Evolutionary conservation across 2,888 invertebrate species (phyloP), one percentile per base, ranked within the genome.

Genomic region (Microplitis deprimator): DNA sequence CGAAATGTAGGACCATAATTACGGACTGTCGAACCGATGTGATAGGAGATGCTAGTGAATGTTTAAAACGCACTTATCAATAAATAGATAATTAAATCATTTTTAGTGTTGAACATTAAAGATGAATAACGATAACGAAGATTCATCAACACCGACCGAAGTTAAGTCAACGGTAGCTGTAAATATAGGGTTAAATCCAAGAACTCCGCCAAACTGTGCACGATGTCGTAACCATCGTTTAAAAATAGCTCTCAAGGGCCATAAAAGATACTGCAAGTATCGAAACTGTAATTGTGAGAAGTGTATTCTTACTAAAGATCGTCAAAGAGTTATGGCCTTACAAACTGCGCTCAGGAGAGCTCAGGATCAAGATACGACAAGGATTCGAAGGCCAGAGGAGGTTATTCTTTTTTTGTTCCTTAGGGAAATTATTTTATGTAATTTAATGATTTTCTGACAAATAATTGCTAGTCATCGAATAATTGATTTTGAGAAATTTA

Each of bases 141-240:
- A 75, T 38, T 71, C 73, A 67, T 77, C 79, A 73, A 69, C 74
- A 60, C 76, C 77, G 5, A 75, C 76, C 60, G 80, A 81, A 8
- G 76, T 76, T 10, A 82, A 81, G 64, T 68, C 74, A n/a, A 16
- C 68, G 5, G 62, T 7, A 29, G 17, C 17, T 61, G 76, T 72
- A 13, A 81, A 77, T 64, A 39, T 77, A 29, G 76, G 39, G 38
- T 17, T 79, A 5, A 81, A 67, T 16, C 81, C 81, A 1, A 78
- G 82, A 16, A 78, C 81, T 80, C 96, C 96, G 6, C 97, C 97
- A 17, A 97, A 96, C 91, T 98, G 97, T 90, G 97, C 97, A 67
- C 94, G 97, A 40, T 98, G 98, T 90, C 93, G 96, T 79, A 97
- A 97, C 91, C 98, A 98, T 90, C 93, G 95, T n/a, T 92, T 96